Percentiles rank a stretch among this genome's conserved stretches.
Conservation (phyloP, 2,797 vertebrate species). For the Xiphophorus birchmanni region DNA sequence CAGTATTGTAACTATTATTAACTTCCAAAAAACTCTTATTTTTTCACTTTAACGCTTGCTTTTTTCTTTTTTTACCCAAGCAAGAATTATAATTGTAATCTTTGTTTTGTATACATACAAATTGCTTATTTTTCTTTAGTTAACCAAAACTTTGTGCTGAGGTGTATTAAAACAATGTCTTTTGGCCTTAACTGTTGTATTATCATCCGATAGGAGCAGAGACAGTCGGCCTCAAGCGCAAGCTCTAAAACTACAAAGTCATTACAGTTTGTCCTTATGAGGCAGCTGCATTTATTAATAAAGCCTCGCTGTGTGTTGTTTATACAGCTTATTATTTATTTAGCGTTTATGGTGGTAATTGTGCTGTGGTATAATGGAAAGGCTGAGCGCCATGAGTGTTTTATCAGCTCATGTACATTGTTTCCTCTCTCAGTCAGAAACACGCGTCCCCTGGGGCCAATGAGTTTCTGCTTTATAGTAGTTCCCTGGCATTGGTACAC, state of each 20-base stretch:
- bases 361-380: conserved; percentile 28
- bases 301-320: conserved; percentile 13
- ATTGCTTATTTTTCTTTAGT: background rate
- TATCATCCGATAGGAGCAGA: background rate
- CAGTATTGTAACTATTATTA: conserved; percentile 48
- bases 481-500: conserved; percentile 22
- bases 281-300: conserved; percentile 2
- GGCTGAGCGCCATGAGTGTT: conserved; percentile 13
- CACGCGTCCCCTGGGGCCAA: conserved; percentile 11
- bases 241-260: conserved; percentile 12
- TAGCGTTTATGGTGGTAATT: conserved; percentile 17
- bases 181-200: background rate
- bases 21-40: conserved; percentile 37
- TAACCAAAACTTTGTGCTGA: background rate
- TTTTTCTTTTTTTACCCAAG: background rate
- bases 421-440: conserved; percentile 26
- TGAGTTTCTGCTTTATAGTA: conserved; percentile 41
- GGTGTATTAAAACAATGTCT: background rate
- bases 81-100: background rate
- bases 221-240: conserved; percentile 10
- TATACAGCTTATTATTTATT: conserved; percentile 14
- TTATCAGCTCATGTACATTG: conserved; percentile 20
- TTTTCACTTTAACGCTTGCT: conserved; percentile 3
- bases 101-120: background rate
- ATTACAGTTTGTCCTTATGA: conserved; percentile 18